Evolutionary conservation across 2,797 vertebrate species (phyloP), one percentile per base, ranked within the genome.

Genomic region (Sylvia borin): DNA sequence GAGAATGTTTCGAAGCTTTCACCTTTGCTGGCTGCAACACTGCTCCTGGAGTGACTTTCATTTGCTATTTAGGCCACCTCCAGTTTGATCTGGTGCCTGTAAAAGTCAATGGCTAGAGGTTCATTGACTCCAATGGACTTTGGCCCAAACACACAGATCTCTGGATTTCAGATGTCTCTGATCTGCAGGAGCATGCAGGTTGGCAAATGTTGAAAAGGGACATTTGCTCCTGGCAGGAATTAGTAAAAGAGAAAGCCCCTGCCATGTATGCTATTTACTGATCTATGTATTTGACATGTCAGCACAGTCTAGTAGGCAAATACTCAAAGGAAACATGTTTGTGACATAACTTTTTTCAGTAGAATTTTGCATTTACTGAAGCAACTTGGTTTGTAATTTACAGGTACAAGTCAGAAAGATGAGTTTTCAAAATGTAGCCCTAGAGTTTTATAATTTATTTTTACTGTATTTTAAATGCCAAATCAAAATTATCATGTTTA

Each of bases 391-490:
- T 66, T 90, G 29, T 72, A 88, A 87, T 81, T 89, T 87, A 60
- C 47, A 93, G 72, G 55, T 91, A 85, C 20, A 75, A 79, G 36
- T 90, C 42, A 86, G 86, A 87, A 85, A 29, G 62, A 61, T 54
- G 72, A 82, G 38, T 74, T 93, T 94, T 88, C 47, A 73, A 83
- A 92, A 90, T 53, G 31, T 57, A 62, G 31, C 65, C 55, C 47
- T 55, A 53, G 55, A 83, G 71, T 81, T 94, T 93, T 72, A 22
- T 72, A 51, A 76, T 74, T 91, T 75, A 74, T 70, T 95, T 96
- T 79, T 79, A 82, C 22, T 78, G 5, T 65, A 82, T 91, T 93
- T 88, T 79, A 90, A 95, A 93, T 91, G 88, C 85, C 84, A 96
- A 77, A 92, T 92, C 29, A 89, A 92, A 96, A 93, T 85, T 73